Evolutionary conservation across 1,140 invertebrate genomes (phyloP).

Genomic region (Acyrthosiphon pisum): DNA sequence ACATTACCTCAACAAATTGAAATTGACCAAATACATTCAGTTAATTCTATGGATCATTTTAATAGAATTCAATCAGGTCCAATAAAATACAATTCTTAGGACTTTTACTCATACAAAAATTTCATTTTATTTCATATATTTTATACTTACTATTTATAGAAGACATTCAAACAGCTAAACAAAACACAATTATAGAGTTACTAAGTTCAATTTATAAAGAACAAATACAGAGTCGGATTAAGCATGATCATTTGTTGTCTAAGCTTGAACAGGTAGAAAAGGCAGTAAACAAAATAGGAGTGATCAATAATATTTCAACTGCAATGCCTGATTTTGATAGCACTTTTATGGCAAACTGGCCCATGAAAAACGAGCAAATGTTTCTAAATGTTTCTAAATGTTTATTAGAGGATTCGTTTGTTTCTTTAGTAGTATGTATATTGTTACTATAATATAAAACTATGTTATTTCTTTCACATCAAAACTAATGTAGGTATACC

Average conservation of each 20-base stretch:
- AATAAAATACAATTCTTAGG: too few species aligned
- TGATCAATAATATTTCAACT: neutral
- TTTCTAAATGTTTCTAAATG: neutral
- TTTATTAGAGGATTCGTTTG: neutral
- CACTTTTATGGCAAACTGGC: neutral
- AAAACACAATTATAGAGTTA: neutral
- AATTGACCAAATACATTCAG: neutral
- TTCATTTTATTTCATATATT: neutral
- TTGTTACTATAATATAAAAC: neutral
- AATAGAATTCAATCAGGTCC: neutral
- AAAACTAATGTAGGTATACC: neutral
- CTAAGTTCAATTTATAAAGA: conserved; percentile 30
- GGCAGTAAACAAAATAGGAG: neutral
- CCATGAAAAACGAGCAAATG: neutral
- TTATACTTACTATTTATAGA: neutral
- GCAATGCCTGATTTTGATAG: neutral
- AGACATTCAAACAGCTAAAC: neutral
- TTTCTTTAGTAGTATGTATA: neutral
- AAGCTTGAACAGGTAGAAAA: neutral
- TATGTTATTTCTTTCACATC: neutral
- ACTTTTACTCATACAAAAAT: neutral
- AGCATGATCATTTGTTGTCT: neutral
- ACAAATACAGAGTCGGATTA: neutral
- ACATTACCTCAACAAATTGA: neutral
- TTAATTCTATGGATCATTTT: neutral